Evolutionary conservation across 2,113 vertebrate species (phyloP).

Genomic region (Aplodontia rufa): DNA sequence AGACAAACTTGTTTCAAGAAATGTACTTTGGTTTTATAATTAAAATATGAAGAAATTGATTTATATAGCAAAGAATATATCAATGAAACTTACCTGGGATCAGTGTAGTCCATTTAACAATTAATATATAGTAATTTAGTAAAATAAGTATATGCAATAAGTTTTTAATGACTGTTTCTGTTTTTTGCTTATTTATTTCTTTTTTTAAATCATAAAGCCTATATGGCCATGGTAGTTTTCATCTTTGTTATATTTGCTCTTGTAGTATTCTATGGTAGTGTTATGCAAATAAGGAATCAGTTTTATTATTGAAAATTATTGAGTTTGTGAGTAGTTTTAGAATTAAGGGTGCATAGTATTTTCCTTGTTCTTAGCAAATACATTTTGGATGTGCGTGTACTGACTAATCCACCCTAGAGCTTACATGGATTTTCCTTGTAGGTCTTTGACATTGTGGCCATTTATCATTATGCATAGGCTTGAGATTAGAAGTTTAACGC

Average conservation of each 20-base stretch:
- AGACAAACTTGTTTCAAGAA: background rate
- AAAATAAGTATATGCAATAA: background rate
- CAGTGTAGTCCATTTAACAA: background rate
- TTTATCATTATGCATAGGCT: background rate
- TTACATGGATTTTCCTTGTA: background rate
- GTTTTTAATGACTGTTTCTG: background rate
- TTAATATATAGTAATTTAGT: background rate
- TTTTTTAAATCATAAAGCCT: background rate
- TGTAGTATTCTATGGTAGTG: background rate
- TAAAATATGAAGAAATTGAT: conserved; percentile 34
- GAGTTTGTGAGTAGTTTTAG: conserved; percentile 8
- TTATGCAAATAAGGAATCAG: background rate
- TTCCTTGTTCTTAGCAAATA: conserved; percentile 16
- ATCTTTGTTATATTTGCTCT: background rate
- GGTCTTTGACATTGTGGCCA: background rate
- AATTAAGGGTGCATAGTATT: background rate
- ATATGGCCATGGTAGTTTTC: background rate
- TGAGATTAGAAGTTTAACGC: background rate
- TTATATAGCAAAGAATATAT: background rate
- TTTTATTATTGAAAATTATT: conserved; percentile 16
- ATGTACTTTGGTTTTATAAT: conserved; percentile 13
- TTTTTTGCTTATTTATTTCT: conserved; percentile 20
- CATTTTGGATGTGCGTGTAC: background rate
- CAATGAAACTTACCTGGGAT: background rate
- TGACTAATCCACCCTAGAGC: background rate